These are phyloP conservation scores for Bucco capensis DNA, from an alignment of 2,113 vertebrate species.

Conservation along the genomic window DNA sequence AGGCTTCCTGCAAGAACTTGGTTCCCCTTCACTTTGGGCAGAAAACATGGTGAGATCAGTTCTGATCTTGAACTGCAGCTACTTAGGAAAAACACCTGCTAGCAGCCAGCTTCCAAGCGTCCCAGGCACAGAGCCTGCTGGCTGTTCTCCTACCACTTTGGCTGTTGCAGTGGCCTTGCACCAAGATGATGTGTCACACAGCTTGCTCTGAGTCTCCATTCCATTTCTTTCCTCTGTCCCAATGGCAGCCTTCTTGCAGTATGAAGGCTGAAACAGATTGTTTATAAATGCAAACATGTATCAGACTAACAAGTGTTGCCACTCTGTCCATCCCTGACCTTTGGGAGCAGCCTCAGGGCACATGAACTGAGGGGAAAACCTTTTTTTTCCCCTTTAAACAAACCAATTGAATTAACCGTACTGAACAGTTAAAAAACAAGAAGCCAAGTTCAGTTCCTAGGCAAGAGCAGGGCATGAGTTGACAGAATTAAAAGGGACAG, in stretches of 20 bases:
- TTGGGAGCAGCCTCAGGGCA: neutral
- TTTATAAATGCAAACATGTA: neutral
- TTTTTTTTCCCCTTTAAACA: neutral
- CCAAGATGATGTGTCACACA: neutral
- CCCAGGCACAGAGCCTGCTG: neutral
- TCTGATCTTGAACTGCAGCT: neutral
- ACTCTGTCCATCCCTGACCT: neutral
- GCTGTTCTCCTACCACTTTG: neutral
- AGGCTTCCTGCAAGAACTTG: neutral
- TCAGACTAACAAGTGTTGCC: neutral
- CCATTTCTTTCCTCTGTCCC: neutral
- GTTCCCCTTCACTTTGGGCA: neutral
- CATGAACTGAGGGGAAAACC: neutral
- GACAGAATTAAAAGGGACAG: slow-evolving; percentile 49
- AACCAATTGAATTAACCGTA: slow-evolving; percentile 8
- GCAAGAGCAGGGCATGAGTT: slow-evolving; percentile 15
- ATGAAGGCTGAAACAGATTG: neutral
- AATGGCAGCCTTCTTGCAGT: neutral
- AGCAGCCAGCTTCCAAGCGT: neutral
- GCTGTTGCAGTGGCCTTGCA: neutral
- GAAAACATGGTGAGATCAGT: neutral
- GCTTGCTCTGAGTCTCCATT: neutral
- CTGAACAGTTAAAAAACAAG: slow-evolving; percentile 23
- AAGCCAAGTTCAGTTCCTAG: slow-evolving; percentile 20
- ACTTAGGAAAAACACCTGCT: neutral